Evolutionary conservation across 2,113 vertebrate species (phyloP), one percentile per base, ranked within the genome.

Genomic region (Neodontobutis hainanensis): DNA sequence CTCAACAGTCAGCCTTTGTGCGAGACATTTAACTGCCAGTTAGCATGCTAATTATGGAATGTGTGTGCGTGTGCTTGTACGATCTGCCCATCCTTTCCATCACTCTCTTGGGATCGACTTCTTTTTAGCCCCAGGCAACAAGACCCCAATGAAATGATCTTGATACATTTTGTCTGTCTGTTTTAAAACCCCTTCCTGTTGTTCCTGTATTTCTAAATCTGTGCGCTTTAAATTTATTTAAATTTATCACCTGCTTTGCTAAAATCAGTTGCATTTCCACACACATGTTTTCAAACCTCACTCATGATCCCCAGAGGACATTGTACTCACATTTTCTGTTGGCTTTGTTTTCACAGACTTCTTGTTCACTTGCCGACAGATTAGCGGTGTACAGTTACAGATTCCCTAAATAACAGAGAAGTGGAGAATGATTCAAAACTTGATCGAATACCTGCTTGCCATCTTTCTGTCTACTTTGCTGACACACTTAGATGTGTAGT

Each of bases 1-100:
- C 65, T 55, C 75, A 82, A 90, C 87, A 91, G 77, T 89, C 46
- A 66, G 65, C 62, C 87, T 85, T 89, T 91, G 89, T 90, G 75
- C 44, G 56, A 62, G 82, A 68, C 82, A 65, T 87, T 87, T 89
- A 82, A 90, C 83, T 86, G 74, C 74, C 76, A 71, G 77, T 85
- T 82, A 86, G 81, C 81, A 86, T 88, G 85, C 84, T 88, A 90
- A 89, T 91, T 89, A 84, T 78, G 71, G 80, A 67, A 81, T 87
- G 74, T 82, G 70, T 78, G 75, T 82, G 61, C 56, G 43, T 64
- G 64, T 65, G 70, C 66, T 61, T 45, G 52, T 83, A 46, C 70
- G 69, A 77, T 68, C 47, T 61, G 53, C 65, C 53, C 47, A 46
- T 71, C 63, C 48, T 76, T 68, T 75, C 68, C 68, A 32, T 48